Conservation (phyloP, 2,113 vertebrate species). For the Chamaea fasciata region DNA sequence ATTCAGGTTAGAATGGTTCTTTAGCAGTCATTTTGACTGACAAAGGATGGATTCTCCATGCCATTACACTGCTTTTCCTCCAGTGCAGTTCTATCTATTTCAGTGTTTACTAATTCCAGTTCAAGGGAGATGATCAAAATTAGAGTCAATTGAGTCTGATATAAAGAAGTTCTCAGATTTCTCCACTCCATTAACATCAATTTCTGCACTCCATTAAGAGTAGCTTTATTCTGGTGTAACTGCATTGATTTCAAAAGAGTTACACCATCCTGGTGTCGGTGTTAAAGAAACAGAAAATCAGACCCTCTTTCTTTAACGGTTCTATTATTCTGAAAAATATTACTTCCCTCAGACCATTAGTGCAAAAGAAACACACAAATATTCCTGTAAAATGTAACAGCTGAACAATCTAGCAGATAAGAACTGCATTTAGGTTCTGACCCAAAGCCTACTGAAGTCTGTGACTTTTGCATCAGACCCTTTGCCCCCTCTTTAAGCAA, state of each 20-base stretch:
- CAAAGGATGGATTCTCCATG: neutral
- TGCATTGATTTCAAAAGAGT: constrained; percentile 14
- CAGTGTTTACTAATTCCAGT: constrained; percentile 50
- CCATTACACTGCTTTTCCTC: neutral
- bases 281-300: neutral
- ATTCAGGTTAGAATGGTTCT: neutral
- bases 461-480: neutral
- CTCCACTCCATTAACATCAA: constrained; percentile 55
- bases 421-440: neutral
- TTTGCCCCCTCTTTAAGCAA: neutral
- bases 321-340: neutral
- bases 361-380: neutral
- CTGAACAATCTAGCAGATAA: neutral
- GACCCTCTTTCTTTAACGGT: neutral
- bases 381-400: neutral
- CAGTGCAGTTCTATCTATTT: neutral
- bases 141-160: constrained; percentile 15
- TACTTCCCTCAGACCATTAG: neutral
- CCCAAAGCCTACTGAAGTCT: neutral
- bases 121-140: constrained; percentile 42
- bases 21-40: neutral
- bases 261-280: neutral
- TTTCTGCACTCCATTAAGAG: constrained; percentile 62
- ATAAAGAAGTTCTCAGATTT: constrained; percentile 40
- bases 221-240: constrained; percentile 29